Evolutionary conservation across 2,113 vertebrate species (phyloP).

Genomic region (Lontra canadensis): DNA sequence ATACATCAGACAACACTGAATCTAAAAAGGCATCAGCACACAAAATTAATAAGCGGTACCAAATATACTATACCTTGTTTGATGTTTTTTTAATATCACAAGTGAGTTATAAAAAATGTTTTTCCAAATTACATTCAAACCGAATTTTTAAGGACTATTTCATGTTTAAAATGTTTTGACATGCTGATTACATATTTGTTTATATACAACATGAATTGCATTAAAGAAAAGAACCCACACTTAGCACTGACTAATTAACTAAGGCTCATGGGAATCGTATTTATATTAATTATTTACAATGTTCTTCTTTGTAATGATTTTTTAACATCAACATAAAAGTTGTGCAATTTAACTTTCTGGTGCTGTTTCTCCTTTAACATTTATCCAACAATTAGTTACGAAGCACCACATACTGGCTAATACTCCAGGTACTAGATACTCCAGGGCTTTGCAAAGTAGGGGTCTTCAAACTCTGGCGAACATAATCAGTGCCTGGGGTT

Average conservation of each 20-base stretch:
- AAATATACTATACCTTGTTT: neutral
- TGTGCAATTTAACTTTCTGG: neutral
- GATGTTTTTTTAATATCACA: neutral
- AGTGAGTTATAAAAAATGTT: neutral
- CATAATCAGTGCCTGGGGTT: neutral
- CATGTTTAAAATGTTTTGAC: conserved; percentile 34
- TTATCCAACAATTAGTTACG: neutral
- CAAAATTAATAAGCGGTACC: neutral
- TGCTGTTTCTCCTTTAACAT: neutral
- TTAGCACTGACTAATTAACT: neutral
- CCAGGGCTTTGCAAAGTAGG: neutral
- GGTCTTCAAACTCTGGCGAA: neutral
- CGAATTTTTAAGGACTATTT: neutral
- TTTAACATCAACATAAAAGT: neutral
- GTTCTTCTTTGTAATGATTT: neutral
- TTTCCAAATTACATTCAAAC: conserved; percentile 17
- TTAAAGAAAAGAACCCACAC: neutral
- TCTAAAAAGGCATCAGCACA: neutral
- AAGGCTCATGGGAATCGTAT: neutral
- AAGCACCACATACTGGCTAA: neutral
- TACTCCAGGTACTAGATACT: neutral
- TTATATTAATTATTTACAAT: conserved; percentile 48
- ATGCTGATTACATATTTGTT: neutral
- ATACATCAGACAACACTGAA: neutral
- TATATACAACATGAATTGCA: neutral